phyloP scores from a whole-genome alignment of 1,140 invertebrate genomes.

The Nomia melanderi region DNA sequence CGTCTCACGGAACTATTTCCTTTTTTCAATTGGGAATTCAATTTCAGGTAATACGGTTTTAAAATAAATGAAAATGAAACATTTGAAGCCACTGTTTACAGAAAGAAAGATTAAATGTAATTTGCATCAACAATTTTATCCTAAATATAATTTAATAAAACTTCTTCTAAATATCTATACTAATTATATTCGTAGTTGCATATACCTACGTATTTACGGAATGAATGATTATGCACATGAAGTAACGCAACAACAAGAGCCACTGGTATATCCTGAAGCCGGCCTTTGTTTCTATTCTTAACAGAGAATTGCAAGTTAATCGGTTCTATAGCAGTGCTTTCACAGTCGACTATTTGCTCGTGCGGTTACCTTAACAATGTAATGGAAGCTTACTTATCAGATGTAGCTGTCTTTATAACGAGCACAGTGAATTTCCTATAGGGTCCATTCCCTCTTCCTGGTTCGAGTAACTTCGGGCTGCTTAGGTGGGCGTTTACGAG shows the following conservation, averaged over 20 bases:
- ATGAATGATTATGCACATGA: neutral
- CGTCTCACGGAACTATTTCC: too few relatives aligned
- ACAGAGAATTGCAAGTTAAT: neutral
- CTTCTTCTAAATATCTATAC: too few relatives aligned
- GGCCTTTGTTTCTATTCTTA: neutral
- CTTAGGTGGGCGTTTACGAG: constrained; percentile 39
- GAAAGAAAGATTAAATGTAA: too few relatives aligned
- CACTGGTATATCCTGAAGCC: neutral
- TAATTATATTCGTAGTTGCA: too few relatives aligned
- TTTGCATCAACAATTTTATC: too few relatives aligned
- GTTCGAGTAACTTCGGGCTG: constrained; percentile 5
- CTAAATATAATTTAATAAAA: too few relatives aligned
- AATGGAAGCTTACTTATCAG: neutral
- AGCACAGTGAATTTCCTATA: constrained; percentile 16
- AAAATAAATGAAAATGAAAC: too few relatives aligned
- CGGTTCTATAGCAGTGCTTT: neutral
- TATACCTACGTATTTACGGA: too few relatives aligned
- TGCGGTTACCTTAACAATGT: neutral
- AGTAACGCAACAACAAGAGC: neutral
- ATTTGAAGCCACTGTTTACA: too few relatives aligned
- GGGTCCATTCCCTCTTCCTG: constrained; percentile 13
- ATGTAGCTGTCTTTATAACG: constrained; percentile 4
- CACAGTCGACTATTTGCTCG: neutral
- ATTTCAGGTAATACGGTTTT: too few relatives aligned
- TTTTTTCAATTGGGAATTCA: too few relatives aligned